Evolutionary conservation across 2,113 vertebrate genomes (phyloP).

Genomic region (Trogon melanurus): DNA sequence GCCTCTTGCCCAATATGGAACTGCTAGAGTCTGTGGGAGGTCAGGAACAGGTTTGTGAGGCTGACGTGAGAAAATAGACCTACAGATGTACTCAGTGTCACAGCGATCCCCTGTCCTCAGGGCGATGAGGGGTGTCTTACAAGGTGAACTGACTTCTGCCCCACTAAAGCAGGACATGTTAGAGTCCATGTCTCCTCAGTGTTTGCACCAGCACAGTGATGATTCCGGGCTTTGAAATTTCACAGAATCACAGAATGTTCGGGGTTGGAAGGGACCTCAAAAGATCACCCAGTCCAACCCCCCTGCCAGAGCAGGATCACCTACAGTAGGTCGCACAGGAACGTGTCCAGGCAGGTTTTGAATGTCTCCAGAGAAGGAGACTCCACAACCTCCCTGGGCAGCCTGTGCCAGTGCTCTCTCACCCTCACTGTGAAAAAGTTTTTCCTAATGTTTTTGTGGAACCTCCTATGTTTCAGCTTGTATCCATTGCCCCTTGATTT

Average conservation of each 20-base stretch:
- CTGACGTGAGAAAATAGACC: background rate
- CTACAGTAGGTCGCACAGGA: too few relatives aligned
- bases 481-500: background rate
- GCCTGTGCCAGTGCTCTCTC: too few relatives aligned
- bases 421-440: too few relatives aligned
- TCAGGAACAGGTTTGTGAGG: background rate
- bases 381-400: too few relatives aligned
- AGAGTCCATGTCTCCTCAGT: background rate
- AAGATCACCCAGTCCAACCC: too few relatives aligned
- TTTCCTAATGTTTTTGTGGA: too few relatives aligned
- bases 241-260: too few relatives aligned
- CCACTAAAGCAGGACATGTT: background rate
- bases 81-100: background rate
- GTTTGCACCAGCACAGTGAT: background rate
- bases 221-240: background rate
- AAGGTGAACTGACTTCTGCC: background rate
- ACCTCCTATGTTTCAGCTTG: too few relatives aligned
- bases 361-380: too few relatives aligned
- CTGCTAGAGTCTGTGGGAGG: background rate
- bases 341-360: too few relatives aligned
- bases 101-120: accelerated
- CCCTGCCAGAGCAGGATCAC: too few relatives aligned
- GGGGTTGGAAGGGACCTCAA: too few relatives aligned
- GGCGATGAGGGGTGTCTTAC: background rate
- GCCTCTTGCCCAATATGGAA: background rate